phyloP scores from a whole-genome alignment of 1,140 invertebrate species.

The Coelopa frigida region DNA sequence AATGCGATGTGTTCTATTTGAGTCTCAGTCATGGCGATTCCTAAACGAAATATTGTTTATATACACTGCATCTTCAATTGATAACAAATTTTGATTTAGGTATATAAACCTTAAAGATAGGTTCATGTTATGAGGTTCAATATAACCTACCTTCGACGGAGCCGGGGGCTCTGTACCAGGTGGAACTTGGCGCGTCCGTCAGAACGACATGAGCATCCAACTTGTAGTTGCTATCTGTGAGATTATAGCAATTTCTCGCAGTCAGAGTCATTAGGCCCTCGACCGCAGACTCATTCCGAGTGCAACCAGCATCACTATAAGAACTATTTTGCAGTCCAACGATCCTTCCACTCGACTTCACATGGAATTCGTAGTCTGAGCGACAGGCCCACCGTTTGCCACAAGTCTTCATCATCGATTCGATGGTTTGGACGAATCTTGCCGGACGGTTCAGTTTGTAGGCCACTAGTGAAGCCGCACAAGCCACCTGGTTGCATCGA shows the following conservation, averaged over 20 bases:
- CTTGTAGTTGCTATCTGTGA: conserved; percentile 48
- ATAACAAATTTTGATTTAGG: neutral
- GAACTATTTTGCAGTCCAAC: conserved; percentile 55
- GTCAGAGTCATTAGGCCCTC: conserved; percentile 33
- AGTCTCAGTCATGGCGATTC: conserved; percentile 58
- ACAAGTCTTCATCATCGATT: conserved; percentile 57
- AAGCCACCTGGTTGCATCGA: conserved; percentile 48
- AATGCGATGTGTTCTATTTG: conserved; percentile 77
- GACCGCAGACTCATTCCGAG: conserved; percentile 51
- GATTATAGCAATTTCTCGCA: conserved; percentile 55
- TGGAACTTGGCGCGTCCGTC: conserved; percentile 58
- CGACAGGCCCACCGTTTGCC: conserved; percentile 54
- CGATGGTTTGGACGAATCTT: conserved; percentile 56
- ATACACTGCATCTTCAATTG: neutral
- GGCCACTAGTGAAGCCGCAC: conserved; percentile 56
- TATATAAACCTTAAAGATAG: neutral
- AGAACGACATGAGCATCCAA: conserved; percentile 48
- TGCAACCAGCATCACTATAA: conserved; percentile 58
- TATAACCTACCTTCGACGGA: conserved; percentile 51
- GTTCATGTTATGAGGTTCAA: no score
- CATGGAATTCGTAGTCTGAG: conserved; percentile 51
- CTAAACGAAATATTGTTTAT: no score
- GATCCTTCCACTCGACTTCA: conserved; percentile 58
- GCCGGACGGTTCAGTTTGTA: conserved; percentile 54
- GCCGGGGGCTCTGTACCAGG: conserved; percentile 55